Conservation (phyloP, 2,113 vertebrate species). For the Lathamus discolor region DNA sequence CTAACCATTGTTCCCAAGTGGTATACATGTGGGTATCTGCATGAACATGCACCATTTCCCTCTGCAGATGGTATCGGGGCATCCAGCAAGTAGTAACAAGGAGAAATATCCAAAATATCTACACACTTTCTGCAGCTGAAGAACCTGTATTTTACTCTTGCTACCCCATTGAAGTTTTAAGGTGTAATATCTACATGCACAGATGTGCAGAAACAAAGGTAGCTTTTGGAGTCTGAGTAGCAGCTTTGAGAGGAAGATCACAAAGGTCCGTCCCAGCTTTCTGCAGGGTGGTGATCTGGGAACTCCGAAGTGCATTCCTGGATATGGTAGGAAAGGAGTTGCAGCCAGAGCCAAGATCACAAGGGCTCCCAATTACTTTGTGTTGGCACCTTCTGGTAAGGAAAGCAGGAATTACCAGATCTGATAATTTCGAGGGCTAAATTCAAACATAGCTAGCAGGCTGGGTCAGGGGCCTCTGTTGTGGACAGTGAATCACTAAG, state of each 20-base stretch:
- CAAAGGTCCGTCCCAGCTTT: not conserved
- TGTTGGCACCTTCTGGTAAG: not conserved
- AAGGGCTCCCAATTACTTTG: not conserved
- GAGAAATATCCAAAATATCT: not conserved
- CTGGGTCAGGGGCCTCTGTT: not conserved
- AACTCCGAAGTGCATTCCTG: not conserved
- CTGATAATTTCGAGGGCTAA: not conserved
- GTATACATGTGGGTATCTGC: too few relatives aligned
- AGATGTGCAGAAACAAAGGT: not conserved
- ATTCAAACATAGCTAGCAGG: not conserved
- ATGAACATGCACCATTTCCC: fast-evolving
- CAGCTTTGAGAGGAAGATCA: not conserved
- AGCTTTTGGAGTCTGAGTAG: not conserved
- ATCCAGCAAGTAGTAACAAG: not conserved
- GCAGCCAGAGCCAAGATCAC: not conserved
- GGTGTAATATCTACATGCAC: not conserved
- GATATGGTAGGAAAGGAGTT: not conserved
- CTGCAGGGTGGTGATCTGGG: not conserved
- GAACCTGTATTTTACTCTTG: not conserved
- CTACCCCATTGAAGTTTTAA: not conserved
- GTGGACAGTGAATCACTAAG: not conserved
- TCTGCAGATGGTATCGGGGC: not conserved
- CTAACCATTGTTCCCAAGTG: not conserved
- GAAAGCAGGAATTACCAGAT: not conserved
- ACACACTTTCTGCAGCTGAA: not conserved